These are phyloP conservation scores for Remorina albescens DNA, from an alignment of 2,797 vertebrate genomes.

Conservation along the genomic window DNA sequence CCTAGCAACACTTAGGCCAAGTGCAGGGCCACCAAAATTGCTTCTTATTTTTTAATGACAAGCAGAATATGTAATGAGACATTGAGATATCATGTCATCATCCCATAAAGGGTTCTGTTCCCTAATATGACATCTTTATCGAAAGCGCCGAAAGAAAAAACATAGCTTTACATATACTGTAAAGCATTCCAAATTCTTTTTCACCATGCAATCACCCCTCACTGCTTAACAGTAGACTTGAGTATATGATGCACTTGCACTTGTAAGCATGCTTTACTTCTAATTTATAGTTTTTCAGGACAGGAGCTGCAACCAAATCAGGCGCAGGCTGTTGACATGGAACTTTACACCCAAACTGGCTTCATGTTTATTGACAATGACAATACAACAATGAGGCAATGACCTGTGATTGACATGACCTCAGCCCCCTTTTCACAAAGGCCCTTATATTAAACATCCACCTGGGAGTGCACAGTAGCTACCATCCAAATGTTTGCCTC, in stretches of 20 bases:
- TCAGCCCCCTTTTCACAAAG: neutral
- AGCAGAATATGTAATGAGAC: conserved; percentile 38
- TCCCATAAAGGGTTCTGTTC: neutral
- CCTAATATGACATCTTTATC: conserved; percentile 2
- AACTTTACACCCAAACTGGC: neutral
- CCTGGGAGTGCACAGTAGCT: neutral
- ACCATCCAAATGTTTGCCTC: neutral
- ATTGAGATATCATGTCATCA: conserved; percentile 18
- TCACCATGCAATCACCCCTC: neutral
- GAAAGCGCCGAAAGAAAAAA: neutral
- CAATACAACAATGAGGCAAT: neutral
- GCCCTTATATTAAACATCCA: neutral
- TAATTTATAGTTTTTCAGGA: neutral
- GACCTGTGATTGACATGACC: neutral
- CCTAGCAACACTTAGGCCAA: conserved; percentile 47
- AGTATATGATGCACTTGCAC: conserved; percentile 1
- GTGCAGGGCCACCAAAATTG: conserved; percentile 38
- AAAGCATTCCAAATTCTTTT: neutral
- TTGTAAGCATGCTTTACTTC: neutral
- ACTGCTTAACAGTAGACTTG: neutral
- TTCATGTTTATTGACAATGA: conserved; percentile 7
- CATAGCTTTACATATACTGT: neutral
- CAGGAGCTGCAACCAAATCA: neutral
- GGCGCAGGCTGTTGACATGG: neutral
- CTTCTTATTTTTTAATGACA: conserved; percentile 44